A percentile compares a stretch with the other conserved stretches of the same genome.
Evolutionary conservation across 2,888 invertebrate genomes (phyloP).

Genomic region (Drosophila bunnanda): DNA sequence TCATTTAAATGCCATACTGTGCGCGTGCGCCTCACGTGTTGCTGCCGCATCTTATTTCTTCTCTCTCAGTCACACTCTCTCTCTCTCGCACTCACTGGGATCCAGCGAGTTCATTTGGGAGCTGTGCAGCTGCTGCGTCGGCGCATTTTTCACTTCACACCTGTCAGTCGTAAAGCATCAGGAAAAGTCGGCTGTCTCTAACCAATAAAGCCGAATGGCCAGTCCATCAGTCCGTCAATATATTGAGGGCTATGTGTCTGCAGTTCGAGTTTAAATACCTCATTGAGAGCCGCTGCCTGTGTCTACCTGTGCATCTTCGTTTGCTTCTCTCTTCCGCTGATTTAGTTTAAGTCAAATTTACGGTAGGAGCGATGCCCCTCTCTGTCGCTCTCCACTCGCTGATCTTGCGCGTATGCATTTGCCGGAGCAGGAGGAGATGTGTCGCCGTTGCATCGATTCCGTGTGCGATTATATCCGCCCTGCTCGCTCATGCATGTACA

Average conservation of each 20-base stretch:
- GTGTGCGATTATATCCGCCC: conserved; percentile 40
- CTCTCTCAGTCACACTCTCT: background rate
- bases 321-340: conserved; percentile 55
- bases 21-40: conserved; percentile 67
- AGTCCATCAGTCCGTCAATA: conserved; percentile 50
- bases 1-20: conserved; percentile 23
- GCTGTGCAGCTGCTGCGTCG: conserved; percentile 53
- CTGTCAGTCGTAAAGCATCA: conserved; percentile 71
- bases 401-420: conserved; percentile 48
- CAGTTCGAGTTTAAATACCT: conserved; percentile 24
- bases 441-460: conserved; percentile 50
- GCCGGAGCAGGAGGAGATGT: conserved; percentile 35
- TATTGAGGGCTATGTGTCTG: conserved; percentile 45
- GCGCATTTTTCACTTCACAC: conserved; percentile 70
- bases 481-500: conserved; percentile 36
- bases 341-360: conserved; percentile 77
- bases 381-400: conserved; percentile 18
- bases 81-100: conserved; percentile 1
- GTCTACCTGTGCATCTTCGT: conserved; percentile 59
- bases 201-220: conserved; percentile 59
- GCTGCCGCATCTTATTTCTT: conserved; percentile 31
- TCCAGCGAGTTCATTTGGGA: conserved; percentile 27
- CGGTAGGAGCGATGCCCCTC: conserved; percentile 37
- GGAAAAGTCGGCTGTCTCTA: conserved; percentile 41
- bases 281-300: conserved; percentile 44